phyloP scores from a whole-genome alignment of 2,113 vertebrate genomes.

The Callithrix jacchus region DNA sequence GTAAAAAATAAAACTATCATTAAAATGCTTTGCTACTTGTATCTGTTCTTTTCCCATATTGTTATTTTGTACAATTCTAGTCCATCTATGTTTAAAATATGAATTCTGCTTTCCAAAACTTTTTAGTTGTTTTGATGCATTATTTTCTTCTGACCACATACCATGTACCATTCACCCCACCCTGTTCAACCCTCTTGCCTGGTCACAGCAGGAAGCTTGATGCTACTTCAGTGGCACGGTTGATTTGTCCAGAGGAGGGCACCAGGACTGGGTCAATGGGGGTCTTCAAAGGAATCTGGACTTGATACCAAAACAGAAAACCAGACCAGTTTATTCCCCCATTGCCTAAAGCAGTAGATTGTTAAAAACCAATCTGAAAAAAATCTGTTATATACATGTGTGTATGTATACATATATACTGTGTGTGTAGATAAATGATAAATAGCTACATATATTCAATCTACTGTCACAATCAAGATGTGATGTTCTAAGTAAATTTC shows the following conservation, averaged over 20 bases:
- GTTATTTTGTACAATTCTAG: neutral
- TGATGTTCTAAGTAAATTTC: neutral
- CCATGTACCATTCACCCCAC: neutral
- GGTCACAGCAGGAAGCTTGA: neutral
- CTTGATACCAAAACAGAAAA: conserved; percentile 12
- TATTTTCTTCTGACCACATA: neutral
- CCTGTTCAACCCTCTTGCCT: neutral
- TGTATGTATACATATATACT: neutral
- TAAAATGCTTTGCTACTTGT: neutral
- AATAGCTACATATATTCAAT: neutral
- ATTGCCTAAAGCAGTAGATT: neutral
- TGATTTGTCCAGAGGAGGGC: neutral
- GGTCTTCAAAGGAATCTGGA: neutral
- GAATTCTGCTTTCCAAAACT: neutral
- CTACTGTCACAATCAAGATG: neutral
- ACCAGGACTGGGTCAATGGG: neutral
- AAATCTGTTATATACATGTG: neutral
- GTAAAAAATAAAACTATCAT: neutral
- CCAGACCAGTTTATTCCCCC: neutral
- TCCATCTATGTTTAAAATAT: neutral
- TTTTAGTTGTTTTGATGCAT: neutral
- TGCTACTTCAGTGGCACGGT: neutral
- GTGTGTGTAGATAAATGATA: neutral
- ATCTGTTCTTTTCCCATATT: neutral
- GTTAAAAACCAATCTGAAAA: conserved; percentile 17